Evolutionary conservation across 2,888 invertebrate genomes (phyloP).

Genomic region (Ganaspis brasiliensis): DNA sequence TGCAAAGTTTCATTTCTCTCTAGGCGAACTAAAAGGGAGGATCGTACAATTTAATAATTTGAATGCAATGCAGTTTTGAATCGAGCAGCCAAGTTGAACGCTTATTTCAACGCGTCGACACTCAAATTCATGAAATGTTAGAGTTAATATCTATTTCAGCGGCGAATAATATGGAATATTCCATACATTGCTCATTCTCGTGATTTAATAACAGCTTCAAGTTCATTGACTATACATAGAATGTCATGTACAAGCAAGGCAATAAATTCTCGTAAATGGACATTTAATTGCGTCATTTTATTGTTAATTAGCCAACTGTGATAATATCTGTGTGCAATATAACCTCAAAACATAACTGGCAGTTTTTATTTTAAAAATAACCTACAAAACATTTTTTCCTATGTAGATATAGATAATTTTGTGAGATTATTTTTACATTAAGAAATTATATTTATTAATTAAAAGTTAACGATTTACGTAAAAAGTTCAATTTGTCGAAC

Average conservation of each 20-base stretch:
- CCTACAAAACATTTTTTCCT: no score
- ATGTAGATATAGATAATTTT: no score
- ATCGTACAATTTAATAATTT: slow-evolving; percentile 26
- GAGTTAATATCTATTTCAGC: slow-evolving; percentile 11
- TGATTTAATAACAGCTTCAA: background rate
- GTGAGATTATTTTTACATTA: no score
- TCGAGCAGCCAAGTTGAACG: slow-evolving; percentile 6
- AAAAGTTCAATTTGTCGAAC: no score
- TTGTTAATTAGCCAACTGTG: no score
- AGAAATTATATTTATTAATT: no score
- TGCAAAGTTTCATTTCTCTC: slow-evolving; percentile 12
- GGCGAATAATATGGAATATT: background rate
- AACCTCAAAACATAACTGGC: no score
- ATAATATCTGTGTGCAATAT: no score
- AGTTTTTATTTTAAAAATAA: no score
- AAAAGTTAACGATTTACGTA: no score
- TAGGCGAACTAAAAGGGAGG: background rate
- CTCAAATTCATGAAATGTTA: slow-evolving; percentile 34
- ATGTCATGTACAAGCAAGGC: background rate
- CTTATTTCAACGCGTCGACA: background rate
- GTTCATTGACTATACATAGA: background rate
- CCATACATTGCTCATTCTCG: background rate
- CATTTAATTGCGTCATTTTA: no score
- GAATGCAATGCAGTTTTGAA: slow-evolving; percentile 8
- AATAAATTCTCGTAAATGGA: background rate